phyloP scores from a whole-genome alignment of 2,888 invertebrate genomes.

The Nowickia ferox region DNA sequence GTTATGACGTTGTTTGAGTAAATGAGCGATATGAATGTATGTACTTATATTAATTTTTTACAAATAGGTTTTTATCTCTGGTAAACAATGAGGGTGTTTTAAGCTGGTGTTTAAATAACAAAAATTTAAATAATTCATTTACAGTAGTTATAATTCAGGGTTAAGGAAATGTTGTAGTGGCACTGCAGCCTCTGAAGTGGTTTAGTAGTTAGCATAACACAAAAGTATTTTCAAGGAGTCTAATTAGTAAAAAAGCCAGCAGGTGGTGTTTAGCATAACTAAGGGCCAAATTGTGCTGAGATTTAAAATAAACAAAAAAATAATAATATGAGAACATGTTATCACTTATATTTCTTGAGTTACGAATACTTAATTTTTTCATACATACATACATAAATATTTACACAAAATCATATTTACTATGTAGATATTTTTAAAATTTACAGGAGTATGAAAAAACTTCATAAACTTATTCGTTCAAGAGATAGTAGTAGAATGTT shows the following conservation, averaged over 20 bases:
- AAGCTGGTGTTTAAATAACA: background rate
- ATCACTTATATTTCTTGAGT: background rate
- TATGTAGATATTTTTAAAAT: too few species aligned
- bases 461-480: too few species aligned
- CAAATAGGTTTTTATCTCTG: constrained; percentile 21
- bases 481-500: too few species aligned
- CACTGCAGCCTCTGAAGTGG: constrained; percentile 25
- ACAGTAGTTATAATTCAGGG: constrained; percentile 32
- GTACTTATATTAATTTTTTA: too few species aligned
- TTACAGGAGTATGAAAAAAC: too few species aligned
- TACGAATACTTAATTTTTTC: too few species aligned
- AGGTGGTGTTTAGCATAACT: constrained; percentile 3
- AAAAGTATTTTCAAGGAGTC: constrained; percentile 12
- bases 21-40: too few species aligned
- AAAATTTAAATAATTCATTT: constrained; percentile 48
- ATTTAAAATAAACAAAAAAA: background rate
- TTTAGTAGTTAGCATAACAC: constrained; percentile 36
- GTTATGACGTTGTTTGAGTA: too few species aligned
- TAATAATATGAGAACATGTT: background rate
- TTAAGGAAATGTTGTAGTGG: constrained; percentile 49
- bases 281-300: background rate
- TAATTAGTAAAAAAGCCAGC: constrained; percentile 34
- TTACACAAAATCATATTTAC: too few species aligned
- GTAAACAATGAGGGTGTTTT: constrained; percentile 23
- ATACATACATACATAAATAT: too few species aligned